phyloP scores from a whole-genome alignment of 2,888 invertebrate species.

The Phaonia tiefii region DNA sequence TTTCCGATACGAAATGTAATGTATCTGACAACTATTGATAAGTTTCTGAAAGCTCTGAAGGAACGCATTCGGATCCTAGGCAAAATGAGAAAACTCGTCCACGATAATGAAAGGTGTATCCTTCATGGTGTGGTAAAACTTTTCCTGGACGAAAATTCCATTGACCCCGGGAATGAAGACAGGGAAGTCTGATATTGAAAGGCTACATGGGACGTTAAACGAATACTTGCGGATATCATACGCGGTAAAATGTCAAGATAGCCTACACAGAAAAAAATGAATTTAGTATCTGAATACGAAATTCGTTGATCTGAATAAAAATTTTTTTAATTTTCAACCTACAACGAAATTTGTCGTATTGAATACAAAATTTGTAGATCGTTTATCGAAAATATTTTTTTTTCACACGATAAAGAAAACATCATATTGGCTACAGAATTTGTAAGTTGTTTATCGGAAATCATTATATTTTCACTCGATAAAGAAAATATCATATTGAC shows the following conservation, averaged over 20 bases:
- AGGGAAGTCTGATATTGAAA: conserved; percentile 14
- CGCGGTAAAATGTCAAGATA: not conserved
- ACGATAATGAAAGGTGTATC: conserved; percentile 31
- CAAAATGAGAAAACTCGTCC: conserved; percentile 29
- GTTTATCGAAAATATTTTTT: no score
- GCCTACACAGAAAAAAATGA: no score
- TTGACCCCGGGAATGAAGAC: conserved; percentile 30
- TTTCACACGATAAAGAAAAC: no score
- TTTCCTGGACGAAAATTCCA: conserved; percentile 25
- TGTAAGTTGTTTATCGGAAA: no score
- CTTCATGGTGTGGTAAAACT: conserved; percentile 18
- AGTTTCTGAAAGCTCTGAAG: conserved; percentile 24
- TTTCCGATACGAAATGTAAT: conserved; percentile 38
- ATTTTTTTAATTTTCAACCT: no score
- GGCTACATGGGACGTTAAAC: conserved; percentile 2
- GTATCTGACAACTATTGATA: conserved; percentile 48
- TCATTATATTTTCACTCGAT: no score
- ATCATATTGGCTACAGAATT: no score
- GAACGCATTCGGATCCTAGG: conserved; percentile 25
- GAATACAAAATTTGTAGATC: no score
- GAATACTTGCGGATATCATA: not conserved
- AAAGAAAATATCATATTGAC: no score
- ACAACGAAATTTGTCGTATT: no score
- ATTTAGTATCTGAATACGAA: no score
- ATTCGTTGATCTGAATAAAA: no score